Evolutionary conservation across 2,888 invertebrate genomes (phyloP).

Genomic region (Drosophila borealis): DNA sequence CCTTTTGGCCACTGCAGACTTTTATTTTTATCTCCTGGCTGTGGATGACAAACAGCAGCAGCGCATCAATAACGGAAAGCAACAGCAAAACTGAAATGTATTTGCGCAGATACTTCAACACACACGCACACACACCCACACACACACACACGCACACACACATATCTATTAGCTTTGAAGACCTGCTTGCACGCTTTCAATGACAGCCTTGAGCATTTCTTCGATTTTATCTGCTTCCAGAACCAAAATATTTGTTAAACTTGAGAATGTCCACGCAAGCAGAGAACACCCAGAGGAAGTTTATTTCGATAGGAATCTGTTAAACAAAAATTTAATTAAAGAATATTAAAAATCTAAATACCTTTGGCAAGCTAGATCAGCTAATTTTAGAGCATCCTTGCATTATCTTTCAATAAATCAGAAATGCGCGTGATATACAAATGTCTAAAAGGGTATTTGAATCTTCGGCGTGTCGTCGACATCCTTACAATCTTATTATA

Average conservation of each 20-base stretch:
- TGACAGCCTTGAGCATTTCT: slow-evolving; percentile 28
- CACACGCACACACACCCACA: slow-evolving; percentile 6
- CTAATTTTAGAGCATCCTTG: no score
- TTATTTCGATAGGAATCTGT: no score
- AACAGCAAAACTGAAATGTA: slow-evolving; percentile 37
- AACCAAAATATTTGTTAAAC: slow-evolving; percentile 32
- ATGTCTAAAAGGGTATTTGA: no score
- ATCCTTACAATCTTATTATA: no score
- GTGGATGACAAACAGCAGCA: slow-evolving; percentile 59
- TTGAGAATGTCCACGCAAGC: slow-evolving; percentile 1
- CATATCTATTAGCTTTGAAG: slow-evolving; percentile 28
- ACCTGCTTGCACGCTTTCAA: slow-evolving; percentile 1
- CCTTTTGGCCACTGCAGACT: slow-evolving; percentile 25
- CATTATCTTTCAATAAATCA: no score
- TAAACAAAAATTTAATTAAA: no score
- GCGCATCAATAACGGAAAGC: slow-evolving; percentile 58
- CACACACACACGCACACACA: neutral
- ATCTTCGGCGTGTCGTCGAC: no score
- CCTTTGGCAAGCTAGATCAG: no score
- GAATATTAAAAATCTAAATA: no score
- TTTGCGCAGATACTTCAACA: slow-evolving; percentile 39
- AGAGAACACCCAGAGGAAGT: neutral
- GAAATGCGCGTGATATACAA: no score
- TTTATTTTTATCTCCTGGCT: slow-evolving; percentile 67
- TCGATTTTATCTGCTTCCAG: slow-evolving; percentile 19